Base-by-base conservation (phyloP, 2,113 vertebrate genomes). In the Peromyscus leucopus region DNA sequence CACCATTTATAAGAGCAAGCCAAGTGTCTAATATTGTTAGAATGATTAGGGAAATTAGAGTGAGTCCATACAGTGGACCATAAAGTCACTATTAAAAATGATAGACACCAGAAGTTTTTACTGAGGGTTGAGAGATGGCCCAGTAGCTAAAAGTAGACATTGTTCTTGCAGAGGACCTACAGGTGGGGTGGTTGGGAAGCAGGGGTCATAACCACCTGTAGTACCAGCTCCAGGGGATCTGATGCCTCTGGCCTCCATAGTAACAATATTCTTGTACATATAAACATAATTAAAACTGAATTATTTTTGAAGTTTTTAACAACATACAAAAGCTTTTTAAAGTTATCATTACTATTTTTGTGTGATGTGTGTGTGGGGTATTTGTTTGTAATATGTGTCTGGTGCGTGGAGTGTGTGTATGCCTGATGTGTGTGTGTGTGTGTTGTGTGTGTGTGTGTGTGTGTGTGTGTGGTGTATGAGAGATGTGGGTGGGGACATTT, bases 51-150 rank as follows among this genome's bases (percentile, higher is more conserved):
- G 11, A 94, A 79, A 61, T 90, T 87, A 93, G 1, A 59, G 7
- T 55, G 74, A 92, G 36, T 74, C 69, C 9, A 71, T 36, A 85
- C 9, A 89, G 16, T 80, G 42, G 10, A 7, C 78, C 10, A 91
- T 1, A 22, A 72, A 59, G 28, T 42, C 71, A 59, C 26, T 69
- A 39, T 61, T 84, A 93, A 97, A 48, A 90, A 94, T 91, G 11
- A 95, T 33, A 42, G 5, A 46, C 39, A 57, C 39, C 59, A 67
- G 89, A 57, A 59, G 16, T 39, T 95, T 95, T 92, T 87, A 93
- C 85, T 78, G 51, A 67, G 24, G 13, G 22, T 24, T 31, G 24
- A 83, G 67, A 63, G 3, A 48, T 67, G 39, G 39, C 26, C 65
- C 39, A 85, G 26, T 46, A 65, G 83, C 28, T 65, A 85, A 63